phyloP scores from a whole-genome alignment of 2,797 vertebrate species.

The Heliangelus exortis region DNA sequence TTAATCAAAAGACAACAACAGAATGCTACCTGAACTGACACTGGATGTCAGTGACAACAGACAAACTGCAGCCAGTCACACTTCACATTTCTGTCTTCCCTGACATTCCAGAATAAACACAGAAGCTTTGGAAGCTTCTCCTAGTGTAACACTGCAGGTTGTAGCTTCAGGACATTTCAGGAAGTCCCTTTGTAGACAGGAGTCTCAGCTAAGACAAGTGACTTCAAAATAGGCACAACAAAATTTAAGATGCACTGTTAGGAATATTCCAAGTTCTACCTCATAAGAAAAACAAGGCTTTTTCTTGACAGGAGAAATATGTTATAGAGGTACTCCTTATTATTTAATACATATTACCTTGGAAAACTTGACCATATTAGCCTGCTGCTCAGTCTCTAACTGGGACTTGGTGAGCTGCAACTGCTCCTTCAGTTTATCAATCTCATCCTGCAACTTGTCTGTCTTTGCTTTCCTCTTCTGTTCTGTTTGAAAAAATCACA shows the following conservation, averaged over 20 bases:
- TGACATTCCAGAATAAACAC: neutral
- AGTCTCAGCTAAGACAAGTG: neutral
- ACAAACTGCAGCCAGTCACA: neutral
- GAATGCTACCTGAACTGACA: neutral
- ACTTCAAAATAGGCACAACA: conserved; percentile 12
- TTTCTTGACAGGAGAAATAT: neutral
- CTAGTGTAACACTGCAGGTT: neutral
- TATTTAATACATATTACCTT: conserved; percentile 77
- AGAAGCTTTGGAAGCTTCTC: conserved; percentile 6
- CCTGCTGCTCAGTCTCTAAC: conserved; percentile 84
- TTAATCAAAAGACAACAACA: neutral
- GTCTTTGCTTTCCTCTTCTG: conserved; percentile 83
- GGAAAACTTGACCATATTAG: conserved; percentile 77
- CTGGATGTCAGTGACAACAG: neutral
- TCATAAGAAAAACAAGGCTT: neutral
- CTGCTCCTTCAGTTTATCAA: conserved; percentile 88
- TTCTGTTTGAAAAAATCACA: conserved; percentile 73
- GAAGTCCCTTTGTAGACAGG: neutral
- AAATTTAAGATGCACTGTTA: neutral
- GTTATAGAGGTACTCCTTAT: neutral
- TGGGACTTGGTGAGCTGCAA: conserved; percentile 81
- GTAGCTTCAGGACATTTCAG: conserved; percentile 10
- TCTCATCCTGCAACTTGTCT: conserved; percentile 85
- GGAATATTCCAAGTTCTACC: neutral
- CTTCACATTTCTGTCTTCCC: neutral